Conservation (phyloP, 2,797 vertebrate species). For the Tragopan temminckii region DNA sequence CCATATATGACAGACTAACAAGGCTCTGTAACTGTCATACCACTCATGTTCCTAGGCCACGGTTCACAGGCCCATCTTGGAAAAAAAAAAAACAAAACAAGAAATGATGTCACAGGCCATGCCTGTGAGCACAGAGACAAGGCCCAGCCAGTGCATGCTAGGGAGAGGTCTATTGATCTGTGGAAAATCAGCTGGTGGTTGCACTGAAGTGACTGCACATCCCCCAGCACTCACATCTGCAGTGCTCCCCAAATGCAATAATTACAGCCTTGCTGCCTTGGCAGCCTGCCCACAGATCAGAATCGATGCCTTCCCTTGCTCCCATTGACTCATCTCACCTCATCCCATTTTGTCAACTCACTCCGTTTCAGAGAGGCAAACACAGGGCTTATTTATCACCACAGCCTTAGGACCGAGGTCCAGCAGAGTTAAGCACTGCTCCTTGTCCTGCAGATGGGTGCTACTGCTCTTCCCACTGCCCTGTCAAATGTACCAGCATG, state of each 20-base stretch:
- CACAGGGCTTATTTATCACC: background rate
- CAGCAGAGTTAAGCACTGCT: background rate
- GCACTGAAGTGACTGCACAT: conserved; percentile 52
- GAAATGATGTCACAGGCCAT: fast-evolving
- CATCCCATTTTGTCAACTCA: background rate
- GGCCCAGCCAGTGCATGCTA: background rate
- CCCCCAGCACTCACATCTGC: background rate
- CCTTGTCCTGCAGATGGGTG: background rate
- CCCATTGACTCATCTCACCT: background rate
- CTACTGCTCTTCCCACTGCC: background rate
- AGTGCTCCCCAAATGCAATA: background rate
- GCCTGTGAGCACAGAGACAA: background rate
- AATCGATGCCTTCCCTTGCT: conserved; percentile 18
- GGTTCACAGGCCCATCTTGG: background rate
- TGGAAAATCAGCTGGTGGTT: conserved; percentile 76
- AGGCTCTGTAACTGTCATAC: background rate
- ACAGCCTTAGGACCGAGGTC: background rate
- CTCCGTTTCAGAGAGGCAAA: background rate
- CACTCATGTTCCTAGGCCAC: background rate
- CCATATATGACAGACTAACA: background rate
- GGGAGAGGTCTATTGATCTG: conserved; percentile 71
- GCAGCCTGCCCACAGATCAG: conserved; percentile 34
- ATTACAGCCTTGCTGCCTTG: conserved; percentile 43
- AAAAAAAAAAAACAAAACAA: background rate
- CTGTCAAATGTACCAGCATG: background rate